A percentile compares a stretch with the other conserved stretches of the same genome.
phyloP scores from a whole-genome alignment of 2,797 vertebrate species.

The Girardinus metallicus region DNA sequence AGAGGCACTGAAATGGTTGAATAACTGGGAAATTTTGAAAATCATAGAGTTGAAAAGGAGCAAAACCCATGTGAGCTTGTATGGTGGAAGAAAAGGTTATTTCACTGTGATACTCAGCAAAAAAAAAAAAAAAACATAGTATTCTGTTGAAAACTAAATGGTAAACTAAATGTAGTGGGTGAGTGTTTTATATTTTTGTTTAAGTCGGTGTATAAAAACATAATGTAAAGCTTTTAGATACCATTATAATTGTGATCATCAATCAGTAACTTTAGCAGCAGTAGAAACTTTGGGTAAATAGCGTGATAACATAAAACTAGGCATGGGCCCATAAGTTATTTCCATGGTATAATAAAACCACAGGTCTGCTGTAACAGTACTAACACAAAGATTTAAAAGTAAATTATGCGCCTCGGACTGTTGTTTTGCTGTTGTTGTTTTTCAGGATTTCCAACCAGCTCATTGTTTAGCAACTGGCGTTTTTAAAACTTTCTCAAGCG shows the following conservation, averaged over 20 bases:
- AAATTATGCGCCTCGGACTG: not conserved
- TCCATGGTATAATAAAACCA: not conserved
- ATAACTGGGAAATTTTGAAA: not conserved
- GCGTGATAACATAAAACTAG: not conserved
- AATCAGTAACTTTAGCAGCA: not conserved
- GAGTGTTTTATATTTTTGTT: not conserved
- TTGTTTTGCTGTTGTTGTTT: not conserved
- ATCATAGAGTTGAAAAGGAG: not conserved
- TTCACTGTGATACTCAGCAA: not conserved
- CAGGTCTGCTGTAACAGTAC: not conserved
- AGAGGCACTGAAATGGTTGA: not conserved
- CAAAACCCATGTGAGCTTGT: no score
- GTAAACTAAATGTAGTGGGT: not conserved
- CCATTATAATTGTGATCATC: not conserved
- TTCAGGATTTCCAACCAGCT: not conserved
- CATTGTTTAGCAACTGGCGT: not conserved
- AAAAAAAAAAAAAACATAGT: not conserved
- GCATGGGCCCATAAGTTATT: not conserved
- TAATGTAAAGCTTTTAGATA: not conserved
- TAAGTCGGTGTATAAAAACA: not conserved
- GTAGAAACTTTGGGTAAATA: slow-evolving; percentile 2
- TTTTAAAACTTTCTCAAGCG: not conserved
- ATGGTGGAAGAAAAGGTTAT: not conserved
- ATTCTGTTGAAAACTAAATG: not conserved
- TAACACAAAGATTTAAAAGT: not conserved